phyloP scores from a whole-genome alignment of 2,797 vertebrate species.

The Chaenodraco wilsoni region DNA sequence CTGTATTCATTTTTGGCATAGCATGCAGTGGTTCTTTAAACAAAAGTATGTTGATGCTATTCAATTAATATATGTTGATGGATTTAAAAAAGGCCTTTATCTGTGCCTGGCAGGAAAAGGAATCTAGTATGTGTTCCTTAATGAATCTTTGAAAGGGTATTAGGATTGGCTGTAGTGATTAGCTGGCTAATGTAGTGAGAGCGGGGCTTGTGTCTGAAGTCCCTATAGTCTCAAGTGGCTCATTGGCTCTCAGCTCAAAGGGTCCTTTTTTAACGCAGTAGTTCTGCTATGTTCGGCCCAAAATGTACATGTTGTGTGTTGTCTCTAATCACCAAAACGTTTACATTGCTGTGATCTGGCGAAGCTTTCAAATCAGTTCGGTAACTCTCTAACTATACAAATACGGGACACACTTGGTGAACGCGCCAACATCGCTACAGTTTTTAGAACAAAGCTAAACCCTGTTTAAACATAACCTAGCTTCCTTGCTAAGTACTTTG shows the following conservation, averaged over 20 bases:
- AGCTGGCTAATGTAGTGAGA: background rate
- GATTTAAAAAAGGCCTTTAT: background rate
- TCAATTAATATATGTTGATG: background rate
- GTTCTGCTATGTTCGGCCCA: background rate
- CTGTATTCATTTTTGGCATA: too few species aligned
- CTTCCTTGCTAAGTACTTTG: background rate
- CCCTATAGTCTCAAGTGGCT: background rate
- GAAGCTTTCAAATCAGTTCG: background rate
- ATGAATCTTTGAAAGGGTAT: background rate
- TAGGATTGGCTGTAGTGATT: background rate
- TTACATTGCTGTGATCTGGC: background rate
- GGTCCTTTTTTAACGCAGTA: conserved; percentile 2
- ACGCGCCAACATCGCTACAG: background rate
- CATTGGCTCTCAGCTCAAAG: conserved; percentile 7
- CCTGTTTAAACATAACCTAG: background rate
- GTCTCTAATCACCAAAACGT: background rate
- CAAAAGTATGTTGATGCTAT: conserved; percentile 19
- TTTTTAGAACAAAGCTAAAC: background rate
- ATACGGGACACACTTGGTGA: background rate
- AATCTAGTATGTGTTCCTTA: background rate
- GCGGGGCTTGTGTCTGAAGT: background rate
- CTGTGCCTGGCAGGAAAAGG: background rate
- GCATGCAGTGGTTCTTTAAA: conserved; percentile 11
- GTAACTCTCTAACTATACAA: background rate
- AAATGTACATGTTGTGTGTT: background rate